Base-by-base conservation (phyloP, 2,888 invertebrate genomes). In the Drosophila algonquin region DNA sequence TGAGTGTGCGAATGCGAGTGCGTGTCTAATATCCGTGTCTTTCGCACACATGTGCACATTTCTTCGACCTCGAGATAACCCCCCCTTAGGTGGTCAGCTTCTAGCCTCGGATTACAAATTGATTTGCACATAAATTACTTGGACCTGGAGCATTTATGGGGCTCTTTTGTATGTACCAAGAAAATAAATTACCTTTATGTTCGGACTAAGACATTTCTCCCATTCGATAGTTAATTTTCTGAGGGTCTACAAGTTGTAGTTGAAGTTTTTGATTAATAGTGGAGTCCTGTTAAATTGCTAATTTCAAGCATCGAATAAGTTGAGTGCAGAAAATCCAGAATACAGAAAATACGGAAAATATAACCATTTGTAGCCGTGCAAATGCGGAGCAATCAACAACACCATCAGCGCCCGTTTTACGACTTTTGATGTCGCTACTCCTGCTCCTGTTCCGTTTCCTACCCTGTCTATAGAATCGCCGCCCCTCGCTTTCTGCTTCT, bases 311-410 rank as follows among this genome's bases (percentile, higher is more conserved):
- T 64, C 59, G 40, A 65, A 54, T 27, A 27, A 27, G 27, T 6
- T 27, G 27, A 27, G 10, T 32, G 32, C 32, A 32, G 32, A 32
- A 12, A 4, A 14, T 12, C 54, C 68, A 14, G 40, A 7, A 40
- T 40, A 10, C n/a, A 52, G 50, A 75, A 87, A 14, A n/a, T 40
- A 10, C n/a, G 45, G 50, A 75, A 87, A 88, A 85, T 88, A 81
- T 81, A 73, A 75, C 73, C 87, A 85, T 85, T 86, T 86, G 85
- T 71, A 75, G 76, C 76, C 75, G 63, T 73, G 65, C 73, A 78
- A 85, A 87, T 77, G 84, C 78, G 72, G 51, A 63, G 74, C 86
- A 87, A 87, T 87, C 86, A 87, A 78, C 87, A 70, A 87, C 87
- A 80, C 89, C 89, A 87, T 87, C 89, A 89, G 80, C 71, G 77